Evolutionary conservation across 2,113 vertebrate species (phyloP).

Genomic region (Otus sunia): DNA sequence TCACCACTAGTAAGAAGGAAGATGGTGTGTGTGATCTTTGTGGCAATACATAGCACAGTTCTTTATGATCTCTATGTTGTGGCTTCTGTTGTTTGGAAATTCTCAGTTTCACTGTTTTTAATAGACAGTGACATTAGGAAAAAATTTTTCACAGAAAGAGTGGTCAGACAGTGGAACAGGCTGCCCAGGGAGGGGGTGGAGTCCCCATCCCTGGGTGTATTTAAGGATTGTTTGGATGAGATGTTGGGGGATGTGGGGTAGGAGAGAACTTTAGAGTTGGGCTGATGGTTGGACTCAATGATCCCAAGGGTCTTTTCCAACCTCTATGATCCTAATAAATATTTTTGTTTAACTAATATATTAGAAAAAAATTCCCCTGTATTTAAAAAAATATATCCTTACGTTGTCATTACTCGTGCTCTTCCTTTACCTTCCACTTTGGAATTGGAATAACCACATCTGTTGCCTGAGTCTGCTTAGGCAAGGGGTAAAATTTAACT

Average conservation of each 20-base stretch:
- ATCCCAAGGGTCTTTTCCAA: too few species aligned
- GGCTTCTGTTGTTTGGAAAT: not conserved
- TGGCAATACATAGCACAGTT: not conserved
- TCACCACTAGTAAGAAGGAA: not conserved
- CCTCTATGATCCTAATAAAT: not conserved
- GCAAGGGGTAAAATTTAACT: not conserved
- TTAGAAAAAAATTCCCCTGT: not conserved
- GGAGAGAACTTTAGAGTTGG: too few species aligned
- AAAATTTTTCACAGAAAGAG: too few species aligned
- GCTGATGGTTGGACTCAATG: too few species aligned
- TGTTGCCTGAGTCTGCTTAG: not conserved
- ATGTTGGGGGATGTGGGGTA: too few species aligned
- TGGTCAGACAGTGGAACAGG: too few species aligned
- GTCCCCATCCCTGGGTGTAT: too few species aligned
- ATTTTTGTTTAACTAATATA: not conserved
- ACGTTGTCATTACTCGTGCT: not conserved
- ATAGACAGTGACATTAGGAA: too few species aligned
- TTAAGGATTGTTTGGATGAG: too few species aligned
- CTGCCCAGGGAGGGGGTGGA: too few species aligned
- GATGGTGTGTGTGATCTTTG: not conserved
- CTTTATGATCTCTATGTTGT: not conserved
- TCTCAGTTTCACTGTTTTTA: not conserved
- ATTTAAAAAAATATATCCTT: not conserved
- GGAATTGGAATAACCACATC: not conserved
- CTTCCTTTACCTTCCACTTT: not conserved